Evolutionary conservation across 2,888 invertebrate species (phyloP), one percentile per base, ranked within the genome.

Genomic region (Apotomis turbidana): DNA sequence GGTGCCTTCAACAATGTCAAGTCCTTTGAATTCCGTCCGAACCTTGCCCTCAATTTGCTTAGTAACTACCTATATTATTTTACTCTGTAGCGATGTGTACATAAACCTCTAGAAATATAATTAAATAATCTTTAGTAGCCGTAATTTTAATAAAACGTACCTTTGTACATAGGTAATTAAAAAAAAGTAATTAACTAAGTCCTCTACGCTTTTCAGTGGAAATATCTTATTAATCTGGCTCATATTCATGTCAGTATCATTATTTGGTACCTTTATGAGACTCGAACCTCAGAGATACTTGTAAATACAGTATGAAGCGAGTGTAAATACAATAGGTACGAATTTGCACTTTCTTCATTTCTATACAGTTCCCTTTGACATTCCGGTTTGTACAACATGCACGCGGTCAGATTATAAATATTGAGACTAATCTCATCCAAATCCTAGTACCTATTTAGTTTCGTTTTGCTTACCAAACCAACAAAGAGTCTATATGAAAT

Each of bases 401-500:
- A 27, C n/a, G 44, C 52, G 27, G 12, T 62, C 49, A 12, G 38
- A 67, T n/a, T 59, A 51, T 46, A 57, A 70, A 70, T 70, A 70
- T 57, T n/a, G 55, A 60, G 67, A 62, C 58, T 64, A 60, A 68
- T 68, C 73, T 73, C 76, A 66, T 63, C 71, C 68, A 67, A 59
- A 74, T 71, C 69, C 72, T 74, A 70, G 27, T 27, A n/a, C n/a
- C n/a, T n/a, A 27, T 27, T 27, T 59, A 69, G 68, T 71, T 74
- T 73, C 73, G 69, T 71, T 67, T 68, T 70, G 70, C 67, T 67
- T 66, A 62, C 68, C 67, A 63, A 59, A 49, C 57, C 64, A 52
- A 54, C 49, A 49, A 27, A 46, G 63, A 60, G 70, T 71, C 59
- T 73, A 51, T 64, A 36, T 15, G 27, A 36, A 49, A 52, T 46